phyloP scores from a whole-genome alignment of 2,113 vertebrate species.

The Argyrosomus japonicus region DNA sequence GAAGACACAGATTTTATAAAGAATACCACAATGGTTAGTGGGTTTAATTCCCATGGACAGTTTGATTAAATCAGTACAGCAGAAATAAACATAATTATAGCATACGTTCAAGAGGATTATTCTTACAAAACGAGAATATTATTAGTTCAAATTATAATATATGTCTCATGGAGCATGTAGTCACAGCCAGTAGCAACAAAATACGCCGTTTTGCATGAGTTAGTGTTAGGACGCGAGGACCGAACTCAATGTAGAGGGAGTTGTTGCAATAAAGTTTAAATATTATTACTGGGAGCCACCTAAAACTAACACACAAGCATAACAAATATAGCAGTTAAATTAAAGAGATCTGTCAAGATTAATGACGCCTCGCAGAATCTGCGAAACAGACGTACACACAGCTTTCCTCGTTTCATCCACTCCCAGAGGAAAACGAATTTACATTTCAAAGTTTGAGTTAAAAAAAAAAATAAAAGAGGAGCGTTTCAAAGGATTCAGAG shows the following conservation, averaged over 20 bases:
- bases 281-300: constrained; percentile 67
- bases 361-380: constrained; percentile 52
- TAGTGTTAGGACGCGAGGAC: constrained; percentile 49
- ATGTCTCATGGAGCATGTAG: not conserved
- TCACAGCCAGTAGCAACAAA: constrained; percentile 44
- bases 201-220: constrained; percentile 28
- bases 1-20: constrained; percentile 37
- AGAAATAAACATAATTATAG: constrained; percentile 17
- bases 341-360: constrained; percentile 62
- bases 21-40: constrained; percentile 34
- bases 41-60: constrained; percentile 27
- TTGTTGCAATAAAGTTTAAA: constrained; percentile 66
- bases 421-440: constrained; percentile 49
- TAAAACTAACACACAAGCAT: constrained; percentile 62
- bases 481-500: not conserved
- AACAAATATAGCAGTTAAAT: constrained; percentile 68
- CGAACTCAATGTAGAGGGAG: constrained; percentile 33
- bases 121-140: not conserved
- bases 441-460: constrained; percentile 47
- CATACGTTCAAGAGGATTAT: not conserved
- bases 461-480: not conserved
- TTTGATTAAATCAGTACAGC: constrained; percentile 42
- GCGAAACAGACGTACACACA: not conserved
- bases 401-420: constrained; percentile 29
- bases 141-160: constrained; percentile 25